phyloP scores from a whole-genome alignment of 2,888 invertebrate species.

The Nematopogon swammerdamellus region DNA sequence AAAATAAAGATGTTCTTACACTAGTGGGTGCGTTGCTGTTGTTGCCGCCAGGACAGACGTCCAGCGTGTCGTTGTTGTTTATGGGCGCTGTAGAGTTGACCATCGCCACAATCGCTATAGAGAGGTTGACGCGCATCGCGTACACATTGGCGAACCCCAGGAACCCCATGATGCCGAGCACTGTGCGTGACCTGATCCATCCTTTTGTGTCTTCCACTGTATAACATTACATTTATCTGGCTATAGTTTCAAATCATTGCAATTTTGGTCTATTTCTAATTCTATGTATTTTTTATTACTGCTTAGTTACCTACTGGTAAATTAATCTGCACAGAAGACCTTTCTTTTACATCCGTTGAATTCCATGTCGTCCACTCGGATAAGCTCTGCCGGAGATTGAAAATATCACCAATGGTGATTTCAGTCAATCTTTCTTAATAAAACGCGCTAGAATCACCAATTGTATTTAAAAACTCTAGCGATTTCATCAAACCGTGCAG shows the following conservation, averaged over 20 bases:
- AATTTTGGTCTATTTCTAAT: constrained; percentile 2
- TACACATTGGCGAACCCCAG: constrained; percentile 87
- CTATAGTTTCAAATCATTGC: no score
- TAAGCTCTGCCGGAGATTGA: no score
- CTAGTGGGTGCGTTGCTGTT: constrained; percentile 36
- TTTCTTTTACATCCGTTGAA: no score
- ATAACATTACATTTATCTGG: constrained; percentile 11
- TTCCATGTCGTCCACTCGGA: no score
- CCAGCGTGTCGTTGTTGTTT: constrained; percentile 53
- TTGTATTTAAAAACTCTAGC: no score
- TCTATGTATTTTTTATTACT: no score
- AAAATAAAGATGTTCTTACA: constrained; percentile 21
- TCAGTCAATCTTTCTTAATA: no score
- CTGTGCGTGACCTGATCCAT: constrained; percentile 70
- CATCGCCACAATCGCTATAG: constrained; percentile 95
- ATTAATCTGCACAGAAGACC: no score
- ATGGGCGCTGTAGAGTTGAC: constrained; percentile 69
- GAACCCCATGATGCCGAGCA: constrained; percentile 81
- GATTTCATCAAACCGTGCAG: no score
- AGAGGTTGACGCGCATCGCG: constrained; percentile 87
- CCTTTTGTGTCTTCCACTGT: constrained; percentile 60
- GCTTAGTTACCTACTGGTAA: no score
- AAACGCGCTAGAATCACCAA: no score
- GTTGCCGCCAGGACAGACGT: constrained; percentile 60
- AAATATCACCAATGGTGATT: no score